A percentile compares a stretch with the other conserved stretches of the same genome.
phyloP scores from a whole-genome alignment of 2,113 vertebrate genomes.

The Lonchura striata region DNA sequence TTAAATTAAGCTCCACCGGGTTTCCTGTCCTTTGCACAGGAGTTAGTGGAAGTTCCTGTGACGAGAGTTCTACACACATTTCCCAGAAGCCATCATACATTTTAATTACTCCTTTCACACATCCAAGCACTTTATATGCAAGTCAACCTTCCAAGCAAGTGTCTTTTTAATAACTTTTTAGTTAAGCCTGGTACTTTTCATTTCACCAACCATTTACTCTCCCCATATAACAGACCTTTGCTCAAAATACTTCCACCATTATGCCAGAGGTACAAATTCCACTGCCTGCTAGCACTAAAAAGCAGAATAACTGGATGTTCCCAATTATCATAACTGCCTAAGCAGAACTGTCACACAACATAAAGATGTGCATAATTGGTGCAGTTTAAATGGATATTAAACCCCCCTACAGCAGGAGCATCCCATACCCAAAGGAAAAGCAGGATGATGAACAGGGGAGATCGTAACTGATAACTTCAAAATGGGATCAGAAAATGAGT shows the following conservation, averaged over 20 bases:
- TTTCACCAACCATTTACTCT: constrained; percentile 48
- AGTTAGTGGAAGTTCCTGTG: not conserved
- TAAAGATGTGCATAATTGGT: not conserved
- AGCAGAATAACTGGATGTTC: not conserved
- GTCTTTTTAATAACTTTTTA: constrained; percentile 39
- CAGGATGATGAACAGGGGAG: not conserved
- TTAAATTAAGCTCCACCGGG: not conserved
- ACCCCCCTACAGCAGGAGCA: not conserved
- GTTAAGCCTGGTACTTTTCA: constrained; percentile 30
- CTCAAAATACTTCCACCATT: constrained; percentile 13
- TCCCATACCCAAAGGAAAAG: not conserved
- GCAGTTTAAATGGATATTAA: constrained; percentile 5
- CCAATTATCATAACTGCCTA: not conserved
- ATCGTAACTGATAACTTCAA: not conserved
- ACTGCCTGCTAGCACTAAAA: not conserved
- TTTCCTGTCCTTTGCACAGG: not conserved
- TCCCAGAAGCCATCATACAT: not conserved
- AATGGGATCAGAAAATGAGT: not conserved
- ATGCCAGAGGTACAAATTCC: not conserved
- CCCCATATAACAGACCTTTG: constrained; percentile 9
- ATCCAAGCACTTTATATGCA: not conserved
- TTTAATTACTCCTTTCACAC: constrained; percentile 45
- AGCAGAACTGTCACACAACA: constrained; percentile 52
- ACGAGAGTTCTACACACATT: not conserved
- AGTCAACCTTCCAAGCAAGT: constrained; percentile 17